Conservation (phyloP, 2,113 vertebrate species). For the Toxostoma redivivum region DNA sequence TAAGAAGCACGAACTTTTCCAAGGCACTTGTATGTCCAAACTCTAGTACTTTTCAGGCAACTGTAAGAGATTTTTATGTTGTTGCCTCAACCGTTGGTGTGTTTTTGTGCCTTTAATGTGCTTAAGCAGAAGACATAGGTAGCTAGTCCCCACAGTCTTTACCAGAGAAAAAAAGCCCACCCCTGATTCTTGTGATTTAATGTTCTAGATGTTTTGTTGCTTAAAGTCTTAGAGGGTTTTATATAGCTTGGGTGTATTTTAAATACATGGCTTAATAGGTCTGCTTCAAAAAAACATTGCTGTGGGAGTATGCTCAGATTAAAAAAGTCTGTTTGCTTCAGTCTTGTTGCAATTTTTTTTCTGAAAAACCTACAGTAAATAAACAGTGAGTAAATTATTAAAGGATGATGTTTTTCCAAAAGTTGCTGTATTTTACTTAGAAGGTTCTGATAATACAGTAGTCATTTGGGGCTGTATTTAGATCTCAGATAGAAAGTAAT, state of each 20-base stretch:
- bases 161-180: neutral
- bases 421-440: neutral
- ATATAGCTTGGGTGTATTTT: neutral
- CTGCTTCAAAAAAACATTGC: neutral
- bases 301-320: neutral
- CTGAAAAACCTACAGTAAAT: neutral
- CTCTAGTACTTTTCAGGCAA: neutral
- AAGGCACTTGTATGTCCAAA: neutral
- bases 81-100: neutral
- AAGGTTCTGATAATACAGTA: neutral
- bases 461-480: neutral
- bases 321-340: neutral
- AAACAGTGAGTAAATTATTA: neutral
- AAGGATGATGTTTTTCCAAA: neutral
- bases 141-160: neutral
- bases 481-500: neutral
- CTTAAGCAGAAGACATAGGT: neutral
- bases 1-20: neutral
- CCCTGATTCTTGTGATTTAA: neutral
- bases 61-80: neutral
- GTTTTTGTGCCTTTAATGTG: neutral
- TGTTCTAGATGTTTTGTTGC: neutral
- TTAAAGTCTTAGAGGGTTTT: neutral
- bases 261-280: neutral
- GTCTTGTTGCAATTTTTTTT: neutral